Conservation (phyloP, 2,888 invertebrate genomes). For the Bibio marci region DNA sequence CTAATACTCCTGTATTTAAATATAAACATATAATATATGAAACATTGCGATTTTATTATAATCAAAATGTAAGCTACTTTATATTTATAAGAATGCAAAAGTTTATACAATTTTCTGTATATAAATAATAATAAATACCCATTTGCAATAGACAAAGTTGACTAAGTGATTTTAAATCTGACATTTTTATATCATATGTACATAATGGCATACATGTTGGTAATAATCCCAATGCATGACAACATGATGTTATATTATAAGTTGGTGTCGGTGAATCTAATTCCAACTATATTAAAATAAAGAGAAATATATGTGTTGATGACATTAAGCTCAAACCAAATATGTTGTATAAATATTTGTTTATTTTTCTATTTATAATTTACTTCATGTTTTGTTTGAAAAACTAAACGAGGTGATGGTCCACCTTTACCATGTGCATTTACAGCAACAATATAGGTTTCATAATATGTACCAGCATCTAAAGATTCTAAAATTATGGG, state of each 20-base stretch:
- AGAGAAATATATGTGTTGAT: no score
- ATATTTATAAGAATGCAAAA: not conserved
- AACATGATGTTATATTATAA: constrained; percentile 69
- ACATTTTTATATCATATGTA: constrained; percentile 66
- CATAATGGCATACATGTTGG: constrained; percentile 56
- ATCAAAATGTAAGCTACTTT: not conserved
- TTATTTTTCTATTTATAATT: constrained; percentile 10
- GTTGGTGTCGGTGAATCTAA: constrained; percentile 28
- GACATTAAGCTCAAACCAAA: not conserved
- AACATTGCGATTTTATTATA: not conserved
- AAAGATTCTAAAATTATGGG: constrained; percentile 61
- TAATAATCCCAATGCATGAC: constrained; percentile 42
- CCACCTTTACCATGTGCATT: constrained; percentile 66
- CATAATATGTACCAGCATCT: constrained; percentile 57
- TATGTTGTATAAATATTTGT: not conserved
- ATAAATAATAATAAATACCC: constrained; percentile 32
- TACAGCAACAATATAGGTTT: constrained; percentile 61
- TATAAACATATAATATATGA: not conserved
- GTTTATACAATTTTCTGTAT: not conserved
- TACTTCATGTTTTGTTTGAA: constrained; percentile 55
- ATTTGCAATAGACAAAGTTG: constrained; percentile 61
- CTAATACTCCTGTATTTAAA: constrained; percentile 19
- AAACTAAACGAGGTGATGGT: constrained; percentile 56
- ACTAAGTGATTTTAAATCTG: constrained; percentile 54
- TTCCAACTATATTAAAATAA: constrained; percentile 14